Evolutionary conservation across 2,113 vertebrate genomes (phyloP).

Genomic region (Arothron firmamentum): DNA sequence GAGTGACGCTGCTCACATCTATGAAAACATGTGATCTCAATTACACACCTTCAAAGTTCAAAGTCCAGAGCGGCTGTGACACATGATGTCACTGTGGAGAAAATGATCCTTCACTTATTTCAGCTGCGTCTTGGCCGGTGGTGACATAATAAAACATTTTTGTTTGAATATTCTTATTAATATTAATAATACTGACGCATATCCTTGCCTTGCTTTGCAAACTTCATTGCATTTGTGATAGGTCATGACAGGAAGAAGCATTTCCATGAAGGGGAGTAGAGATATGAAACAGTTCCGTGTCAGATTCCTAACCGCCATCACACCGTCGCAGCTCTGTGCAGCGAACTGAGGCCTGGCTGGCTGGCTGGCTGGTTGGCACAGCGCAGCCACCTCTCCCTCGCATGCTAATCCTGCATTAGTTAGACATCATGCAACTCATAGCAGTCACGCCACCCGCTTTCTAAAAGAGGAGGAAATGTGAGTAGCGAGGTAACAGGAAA

Average conservation of each 20-base stretch:
- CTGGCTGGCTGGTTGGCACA: conserved; percentile 23
- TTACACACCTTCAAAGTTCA: conserved; percentile 55
- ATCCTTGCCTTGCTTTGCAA: too few species aligned
- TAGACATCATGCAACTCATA: conserved; percentile 20
- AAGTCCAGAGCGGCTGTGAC: conserved; percentile 33
- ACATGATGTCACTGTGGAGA: conserved; percentile 13
- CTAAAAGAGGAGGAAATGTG: conserved; percentile 2
- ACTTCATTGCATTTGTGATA: too few species aligned
- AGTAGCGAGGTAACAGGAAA: neutral
- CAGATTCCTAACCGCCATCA: neutral
- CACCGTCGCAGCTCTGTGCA: neutral
- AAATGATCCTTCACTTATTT: conserved; percentile 7
- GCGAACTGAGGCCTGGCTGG: conserved; percentile 2
- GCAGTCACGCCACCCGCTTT: conserved; percentile 14
- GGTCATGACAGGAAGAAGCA: too few species aligned
- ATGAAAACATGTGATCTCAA: conserved; percentile 34
- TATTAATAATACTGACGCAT: too few species aligned
- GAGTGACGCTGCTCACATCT: conserved; percentile 11
- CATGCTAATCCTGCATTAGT: conserved; percentile 30
- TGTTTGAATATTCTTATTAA: too few species aligned
- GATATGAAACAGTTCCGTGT: neutral
- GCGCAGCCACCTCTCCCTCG: conserved; percentile 22
- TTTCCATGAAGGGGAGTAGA: neutral
- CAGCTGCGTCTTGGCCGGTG: too few species aligned
- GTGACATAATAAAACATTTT: too few species aligned